A percentile compares a stretch with the other conserved stretches of the same genome.
Evolutionary conservation across 2,113 vertebrate genomes (phyloP).

Genomic region (Tychaedon coryphoeus): DNA sequence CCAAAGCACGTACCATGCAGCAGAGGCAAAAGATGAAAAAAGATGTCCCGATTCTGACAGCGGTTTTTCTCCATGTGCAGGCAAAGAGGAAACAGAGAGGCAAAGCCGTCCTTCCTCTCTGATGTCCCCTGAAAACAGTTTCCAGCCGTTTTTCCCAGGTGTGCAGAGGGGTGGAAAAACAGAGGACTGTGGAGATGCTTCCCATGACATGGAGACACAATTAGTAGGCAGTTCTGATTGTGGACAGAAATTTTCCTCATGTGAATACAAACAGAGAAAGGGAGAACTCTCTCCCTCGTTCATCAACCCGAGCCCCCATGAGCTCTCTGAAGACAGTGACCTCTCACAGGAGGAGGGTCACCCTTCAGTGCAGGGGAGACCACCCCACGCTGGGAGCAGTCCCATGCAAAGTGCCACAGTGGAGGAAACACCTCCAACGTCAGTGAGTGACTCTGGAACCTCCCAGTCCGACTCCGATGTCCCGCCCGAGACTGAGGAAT

Average conservation of each 20-base stretch:
- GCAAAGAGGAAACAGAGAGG: constrained; percentile 79
- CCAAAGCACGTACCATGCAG: constrained; percentile 1
- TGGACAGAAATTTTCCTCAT: constrained; percentile 75
- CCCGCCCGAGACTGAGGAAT: constrained; percentile 89
- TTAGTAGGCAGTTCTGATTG: constrained; percentile 70
- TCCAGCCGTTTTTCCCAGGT: constrained; percentile 73
- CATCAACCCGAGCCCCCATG: constrained; percentile 88
- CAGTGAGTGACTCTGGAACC: constrained; percentile 89
- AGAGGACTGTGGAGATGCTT: constrained; percentile 71
- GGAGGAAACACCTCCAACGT: constrained; percentile 94
- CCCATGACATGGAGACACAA: constrained; percentile 72
- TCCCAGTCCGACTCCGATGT: constrained; percentile 94
- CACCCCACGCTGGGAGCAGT: constrained; percentile 41
- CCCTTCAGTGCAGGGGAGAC: constrained; percentile 78
- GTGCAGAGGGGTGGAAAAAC: constrained; percentile 53
- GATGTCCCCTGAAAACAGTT: constrained; percentile 78
- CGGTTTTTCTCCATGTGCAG: constrained; percentile 44
- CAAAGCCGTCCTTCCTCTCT: constrained; percentile 82
- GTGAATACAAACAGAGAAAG: constrained; percentile 80
- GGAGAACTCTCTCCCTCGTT: constrained; percentile 94
- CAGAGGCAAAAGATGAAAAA: constrained; percentile 63
- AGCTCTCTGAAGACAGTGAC: constrained; percentile 85
- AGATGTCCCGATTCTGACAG: constrained; percentile 21
- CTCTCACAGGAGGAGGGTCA: constrained; percentile 79
- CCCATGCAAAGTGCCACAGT: constrained; percentile 56